Conservation (phyloP, 2,888 invertebrate species). For the Zootermopsis nevadensis region DNA sequence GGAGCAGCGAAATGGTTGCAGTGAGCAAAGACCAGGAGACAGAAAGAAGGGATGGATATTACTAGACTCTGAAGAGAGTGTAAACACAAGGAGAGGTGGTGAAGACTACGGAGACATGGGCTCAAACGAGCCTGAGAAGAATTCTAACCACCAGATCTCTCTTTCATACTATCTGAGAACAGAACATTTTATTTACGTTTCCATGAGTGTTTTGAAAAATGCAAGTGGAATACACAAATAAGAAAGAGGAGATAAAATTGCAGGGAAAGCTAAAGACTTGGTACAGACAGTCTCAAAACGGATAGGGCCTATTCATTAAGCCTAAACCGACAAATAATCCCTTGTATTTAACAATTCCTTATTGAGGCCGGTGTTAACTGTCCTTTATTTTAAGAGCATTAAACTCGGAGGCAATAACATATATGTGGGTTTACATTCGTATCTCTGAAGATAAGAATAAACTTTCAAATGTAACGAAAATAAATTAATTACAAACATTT, state of each 20-base stretch:
- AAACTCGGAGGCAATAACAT: too few relatives aligned
- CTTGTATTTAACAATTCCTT: too few relatives aligned
- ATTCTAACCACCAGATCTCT: conserved; percentile 33
- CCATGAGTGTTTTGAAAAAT: conserved; percentile 25
- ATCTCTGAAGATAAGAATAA: too few relatives aligned
- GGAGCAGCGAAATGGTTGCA: neutral
- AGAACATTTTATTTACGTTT: conserved; percentile 41
- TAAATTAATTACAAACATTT: too few relatives aligned
- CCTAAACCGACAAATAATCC: neutral
- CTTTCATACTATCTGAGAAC: conserved; percentile 10
- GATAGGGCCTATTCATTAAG: neutral
- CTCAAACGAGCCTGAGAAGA: conserved; percentile 16
- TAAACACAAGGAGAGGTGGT: conserved; percentile 17
- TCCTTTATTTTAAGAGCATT: too few relatives aligned
- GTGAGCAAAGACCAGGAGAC: neutral
- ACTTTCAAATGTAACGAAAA: too few relatives aligned
- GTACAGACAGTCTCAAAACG: neutral
- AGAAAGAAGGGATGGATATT: conserved; percentile 6
- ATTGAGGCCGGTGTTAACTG: too few relatives aligned
- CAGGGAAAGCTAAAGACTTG: neutral
- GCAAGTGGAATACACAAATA: conserved; percentile 24
- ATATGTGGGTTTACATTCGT: too few relatives aligned
- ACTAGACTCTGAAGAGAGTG: conserved; percentile 15
- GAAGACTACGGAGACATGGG: conserved; percentile 20
- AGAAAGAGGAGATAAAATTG: conserved; percentile 18